Base-by-base conservation (phyloP, 2,797 vertebrate species). In the Epinephelus awoara region DNA sequence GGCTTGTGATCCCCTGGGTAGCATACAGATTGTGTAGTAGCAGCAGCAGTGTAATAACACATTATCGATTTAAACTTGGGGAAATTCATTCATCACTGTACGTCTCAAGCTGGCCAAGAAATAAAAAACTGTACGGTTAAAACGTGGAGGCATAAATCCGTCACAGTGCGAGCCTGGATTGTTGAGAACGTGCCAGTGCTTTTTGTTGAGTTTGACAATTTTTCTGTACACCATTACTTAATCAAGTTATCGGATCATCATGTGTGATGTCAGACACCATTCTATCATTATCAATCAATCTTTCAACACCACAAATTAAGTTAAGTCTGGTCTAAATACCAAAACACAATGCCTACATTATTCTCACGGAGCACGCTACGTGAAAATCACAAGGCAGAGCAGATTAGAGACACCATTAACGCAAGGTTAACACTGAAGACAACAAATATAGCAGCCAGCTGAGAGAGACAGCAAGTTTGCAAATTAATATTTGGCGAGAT, bases 41-140 rank as follows among this genome's bases (percentile, higher is more conserved):
- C 75, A 84, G 85, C 74, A 52, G 86, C 79, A 80, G 75, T 15
- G 68, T 81, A 88, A 90, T 92, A 88, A 89, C 88, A 79, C 62
- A 67, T 77, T 89, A 91, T 91, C 27, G 88, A 93, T 89, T 90
- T 79, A 74, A 77, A 87, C 81, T 69, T 81, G 72, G 57, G 67
- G 23, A 78, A 88, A 88, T 85, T 79, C 76, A 87, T 87, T 86
- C 66, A 88, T 90, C 80, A 81, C 67, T 40, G 62, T 58, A 52
- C 47, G 84, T 73, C 49, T 75, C 64, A 65, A 77, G 75, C 61
- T 66, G 38, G 21, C 50, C 59, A 68, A 78, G 52, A 80, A 66
- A 72, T 78, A 38, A 47, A 54, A 19, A 74, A 84, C 5, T 44
- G 42, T 47, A 51, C 38, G 17, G 61, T 64, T 74, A 65, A 65